Evolutionary conservation across 1,140 invertebrate species (phyloP), one percentile per base, ranked within the genome.

Genomic region (Drosophila gunungcola): DNA sequence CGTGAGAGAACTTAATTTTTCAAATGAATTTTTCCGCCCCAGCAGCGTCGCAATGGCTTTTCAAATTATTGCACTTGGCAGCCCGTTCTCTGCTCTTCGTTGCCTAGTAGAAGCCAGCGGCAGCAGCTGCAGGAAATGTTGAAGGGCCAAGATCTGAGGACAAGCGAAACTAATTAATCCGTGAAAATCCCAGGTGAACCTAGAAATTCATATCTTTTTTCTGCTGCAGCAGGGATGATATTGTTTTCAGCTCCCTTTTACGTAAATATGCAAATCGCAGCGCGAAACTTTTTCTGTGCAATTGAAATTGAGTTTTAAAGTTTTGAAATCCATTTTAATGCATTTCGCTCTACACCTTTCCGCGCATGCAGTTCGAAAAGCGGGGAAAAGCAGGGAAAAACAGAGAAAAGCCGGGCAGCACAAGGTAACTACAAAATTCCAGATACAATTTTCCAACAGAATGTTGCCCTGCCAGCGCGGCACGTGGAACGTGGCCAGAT

Each of bases 401-500:
- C 27, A 64, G 64, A 11, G 13, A n/a, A 43, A 68, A 41, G n/a
- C 60, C 60, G 25, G 29, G n/a, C 49, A 83, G 73, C 57, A 79
- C 63, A 70, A 74, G 80, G 60, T 84, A 64, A 52, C 43, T 75
- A 72, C 67, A 82, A 83, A 83, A 45, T 52, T 43, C 32, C 53
- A 55, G 54, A 65, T 55, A 83, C 75, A 72, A 79, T 84, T 79
- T 83, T 55, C 49, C 54, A 43, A 48, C 67, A 70, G 64, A 70
- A 70, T 48, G 67, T 70, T 70, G 52, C 67, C 64, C 68, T 41
- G 42, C 43, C 73, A 69, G 49, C 57, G 49, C 54, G 63, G 74
- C 69, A 53, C 65, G 55, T 65, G 63, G 70, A 88, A 86, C 83
- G 83, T 86, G 83, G 79, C 72, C 79, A 85, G 85, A 85, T 89